phyloP scores from a whole-genome alignment of 2,797 vertebrate genomes.

The Orestias chungarensis region DNA sequence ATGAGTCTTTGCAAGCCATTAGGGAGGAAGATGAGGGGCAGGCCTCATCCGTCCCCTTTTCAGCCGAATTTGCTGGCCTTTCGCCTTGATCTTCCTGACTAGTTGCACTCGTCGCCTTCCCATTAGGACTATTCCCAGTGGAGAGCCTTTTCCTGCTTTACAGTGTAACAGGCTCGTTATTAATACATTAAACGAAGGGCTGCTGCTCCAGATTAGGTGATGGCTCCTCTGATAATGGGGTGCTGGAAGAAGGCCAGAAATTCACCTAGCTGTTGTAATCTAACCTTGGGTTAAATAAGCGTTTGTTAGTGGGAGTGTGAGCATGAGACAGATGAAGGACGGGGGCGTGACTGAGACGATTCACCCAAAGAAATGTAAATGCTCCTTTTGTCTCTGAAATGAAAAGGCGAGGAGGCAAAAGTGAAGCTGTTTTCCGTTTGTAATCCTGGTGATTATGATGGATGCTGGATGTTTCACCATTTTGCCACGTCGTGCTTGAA shows the following conservation, averaged over 20 bases:
- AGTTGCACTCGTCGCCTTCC: conserved; percentile 63
- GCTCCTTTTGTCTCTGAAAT: conserved; percentile 76
- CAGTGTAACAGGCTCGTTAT: conserved; percentile 90
- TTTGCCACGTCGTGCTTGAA: not conserved
- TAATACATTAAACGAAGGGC: conserved; percentile 95
- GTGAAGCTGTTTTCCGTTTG: conserved; percentile 38
- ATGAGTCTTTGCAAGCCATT: conserved; percentile 51
- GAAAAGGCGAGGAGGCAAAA: conserved; percentile 52
- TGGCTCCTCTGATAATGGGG: conserved; percentile 89
- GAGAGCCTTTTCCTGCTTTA: conserved; percentile 83
- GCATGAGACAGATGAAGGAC: conserved; percentile 4
- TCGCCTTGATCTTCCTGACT: conserved; percentile 64
- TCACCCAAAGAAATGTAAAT: conserved; percentile 79
- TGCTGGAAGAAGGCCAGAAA: conserved; percentile 86
- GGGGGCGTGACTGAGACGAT: conserved; percentile 26
- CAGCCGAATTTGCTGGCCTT: conserved; percentile 53
- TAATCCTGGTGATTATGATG: conserved; percentile 39
- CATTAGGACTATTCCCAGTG: conserved; percentile 85
- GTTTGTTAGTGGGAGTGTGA: conserved; percentile 68
- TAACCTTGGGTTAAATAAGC: conserved; percentile 85
- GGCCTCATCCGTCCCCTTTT: conserved; percentile 49
- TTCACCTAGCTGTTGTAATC: conserved; percentile 85
- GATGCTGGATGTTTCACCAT: not conserved
- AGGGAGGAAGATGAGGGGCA: conserved; percentile 53
- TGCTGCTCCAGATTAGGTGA: conserved; percentile 89